Base-by-base conservation (phyloP, 2,113 vertebrate species). In the Dasyornis broadbenti region DNA sequence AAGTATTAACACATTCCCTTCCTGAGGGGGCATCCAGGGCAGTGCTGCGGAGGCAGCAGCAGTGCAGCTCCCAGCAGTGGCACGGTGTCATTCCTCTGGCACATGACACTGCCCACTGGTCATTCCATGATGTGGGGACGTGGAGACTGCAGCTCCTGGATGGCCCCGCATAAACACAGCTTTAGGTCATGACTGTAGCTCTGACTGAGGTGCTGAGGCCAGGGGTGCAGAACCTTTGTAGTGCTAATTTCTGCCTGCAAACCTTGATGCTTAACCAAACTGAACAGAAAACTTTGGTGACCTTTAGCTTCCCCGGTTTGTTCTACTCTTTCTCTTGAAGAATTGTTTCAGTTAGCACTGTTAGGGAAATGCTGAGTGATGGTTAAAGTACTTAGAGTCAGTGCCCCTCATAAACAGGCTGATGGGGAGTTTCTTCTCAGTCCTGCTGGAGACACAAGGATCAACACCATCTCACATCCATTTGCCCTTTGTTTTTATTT, bases 101-200 rank as follows among this genome's bases (percentile, higher is more conserved):
- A 64, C 15, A 3, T 4, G 64, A 10, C 61, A 11, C 40, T 72
- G 59, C 30, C 49, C 37, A 20, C 15, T 5, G 78, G 53, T 30
- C 65, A 11, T 42, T 26, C 1, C 2, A 1, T 12, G n/a, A 20
- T 1, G 3, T 6, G 47, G 60, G 39, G 52, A 56, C 15, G 19
- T 0, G 7, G 33, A 37, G 11, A 26, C 26, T 33, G 31, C 47
- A 90, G 57, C 57, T 82, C 61, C 50, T 60, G 61, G 37, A 30
- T 44, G 11, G 82, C n/a, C 30, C 12, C 24, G 17, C 33, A 31
- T 2, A 19, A 66, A 42, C 20, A 13, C 3, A 52, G 37, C 68
- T 61, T 56, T 11, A 2, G 16, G 3, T 64, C 35, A 23, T 24
- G 24, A 8, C 23, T 44, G 23, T 1, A 42, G 15, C 53, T 64